These are phyloP conservation scores for Thera britannica DNA, from an alignment of 2,888 invertebrate genomes.

Conservation along the genomic window DNA sequence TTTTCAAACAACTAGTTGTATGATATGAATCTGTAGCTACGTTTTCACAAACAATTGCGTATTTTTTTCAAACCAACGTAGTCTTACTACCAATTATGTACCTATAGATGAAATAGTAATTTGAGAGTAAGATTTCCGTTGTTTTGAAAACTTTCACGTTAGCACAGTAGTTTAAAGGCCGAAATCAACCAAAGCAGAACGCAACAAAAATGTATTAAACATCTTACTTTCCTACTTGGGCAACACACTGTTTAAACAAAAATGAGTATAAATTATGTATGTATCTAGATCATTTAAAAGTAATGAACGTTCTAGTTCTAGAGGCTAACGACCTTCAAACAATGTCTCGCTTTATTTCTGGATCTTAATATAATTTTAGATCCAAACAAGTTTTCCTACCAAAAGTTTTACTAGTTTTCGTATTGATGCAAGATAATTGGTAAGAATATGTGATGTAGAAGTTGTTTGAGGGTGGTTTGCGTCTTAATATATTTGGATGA, in stretches of 20 bases:
- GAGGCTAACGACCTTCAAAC: too few species aligned
- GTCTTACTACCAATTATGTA: not conserved
- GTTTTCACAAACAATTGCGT: slow-evolving; percentile 1
- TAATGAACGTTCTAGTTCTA: not conserved
- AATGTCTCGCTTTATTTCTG: too few species aligned
- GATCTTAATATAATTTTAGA: too few species aligned
- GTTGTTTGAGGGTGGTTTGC: too few species aligned
- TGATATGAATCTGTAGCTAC: not conserved
- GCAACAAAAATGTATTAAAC: not conserved
- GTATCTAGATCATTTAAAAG: not conserved
- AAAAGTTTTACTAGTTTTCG: too few species aligned
- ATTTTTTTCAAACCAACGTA: not conserved
- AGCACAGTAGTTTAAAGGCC: not conserved
- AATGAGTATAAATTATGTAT: too few species aligned
- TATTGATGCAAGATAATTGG: too few species aligned
- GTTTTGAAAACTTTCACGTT: slow-evolving; percentile 3
- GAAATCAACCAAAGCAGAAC: slow-evolving; percentile 8
- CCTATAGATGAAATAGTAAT: not conserved
- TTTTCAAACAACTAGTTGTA: slow-evolving; percentile 7
- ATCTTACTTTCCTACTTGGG: not conserved
- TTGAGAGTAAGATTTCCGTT: slow-evolving; percentile 5
- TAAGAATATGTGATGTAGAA: too few species aligned
- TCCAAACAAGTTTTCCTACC: too few species aligned
- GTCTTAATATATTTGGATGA: not conserved
- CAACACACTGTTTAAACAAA: not conserved